A percentile compares a stretch with the other conserved stretches of the same genome.
phyloP scores from a whole-genome alignment of 2,113 vertebrate species.

The Andinoacara biseriatus region DNA sequence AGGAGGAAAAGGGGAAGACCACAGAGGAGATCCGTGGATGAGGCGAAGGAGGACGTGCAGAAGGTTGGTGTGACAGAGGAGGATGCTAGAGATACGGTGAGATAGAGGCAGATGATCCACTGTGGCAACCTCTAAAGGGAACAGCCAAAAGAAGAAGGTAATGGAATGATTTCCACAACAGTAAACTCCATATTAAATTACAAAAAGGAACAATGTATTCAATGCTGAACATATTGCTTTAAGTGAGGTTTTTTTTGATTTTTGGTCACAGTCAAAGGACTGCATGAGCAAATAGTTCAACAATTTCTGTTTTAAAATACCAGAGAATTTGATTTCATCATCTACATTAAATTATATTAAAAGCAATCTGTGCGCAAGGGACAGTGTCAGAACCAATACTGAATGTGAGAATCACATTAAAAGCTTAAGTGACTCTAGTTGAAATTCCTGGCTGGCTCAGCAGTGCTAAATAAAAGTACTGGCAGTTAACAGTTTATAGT shows the following conservation, averaged over 20 bases:
- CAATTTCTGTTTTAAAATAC: not conserved
- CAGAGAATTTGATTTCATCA: conserved; percentile 6
- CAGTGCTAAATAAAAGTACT: not conserved
- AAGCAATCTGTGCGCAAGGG: not conserved
- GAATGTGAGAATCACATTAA: not conserved
- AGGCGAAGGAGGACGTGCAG: not conserved
- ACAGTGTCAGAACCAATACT: not conserved
- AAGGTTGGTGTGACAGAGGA: not conserved
- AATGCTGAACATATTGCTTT: not conserved
- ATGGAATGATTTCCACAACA: not conserved
- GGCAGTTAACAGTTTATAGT: not conserved
- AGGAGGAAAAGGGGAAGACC: not conserved
- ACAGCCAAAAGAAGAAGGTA: too few relatives aligned
- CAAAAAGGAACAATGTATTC: not conserved
- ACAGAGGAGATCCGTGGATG: not conserved
- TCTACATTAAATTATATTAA: not conserved
- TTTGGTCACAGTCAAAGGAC: not conserved
- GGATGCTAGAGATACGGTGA: not conserved
- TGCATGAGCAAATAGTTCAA: not conserved
- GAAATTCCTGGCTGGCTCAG: not conserved
- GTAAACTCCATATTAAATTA: not conserved
- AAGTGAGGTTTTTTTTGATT: rapidly evolving
- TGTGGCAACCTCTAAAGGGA: not conserved
- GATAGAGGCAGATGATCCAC: not conserved
- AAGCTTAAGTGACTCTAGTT: not conserved